These are phyloP conservation scores for Odontamblyopus lacepedii DNA, from an alignment of 2,797 vertebrate species.

Conservation along the genomic window DNA sequence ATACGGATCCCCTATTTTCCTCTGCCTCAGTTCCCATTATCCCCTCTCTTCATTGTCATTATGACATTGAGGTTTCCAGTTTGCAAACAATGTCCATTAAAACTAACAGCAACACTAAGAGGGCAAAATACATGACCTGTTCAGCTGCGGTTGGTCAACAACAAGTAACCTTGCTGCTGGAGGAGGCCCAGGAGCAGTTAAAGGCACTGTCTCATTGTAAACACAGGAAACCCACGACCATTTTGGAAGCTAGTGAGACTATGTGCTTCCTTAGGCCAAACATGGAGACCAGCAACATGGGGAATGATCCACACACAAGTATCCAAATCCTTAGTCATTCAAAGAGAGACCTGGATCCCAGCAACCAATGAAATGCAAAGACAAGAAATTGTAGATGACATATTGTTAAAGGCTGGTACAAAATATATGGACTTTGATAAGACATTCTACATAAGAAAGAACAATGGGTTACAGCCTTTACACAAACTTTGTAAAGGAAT, in stretches of 20 bases:
- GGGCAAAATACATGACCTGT: slow-evolving; percentile 23
- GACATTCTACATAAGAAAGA: slow-evolving; percentile 48
- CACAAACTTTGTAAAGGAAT: slow-evolving; percentile 35
- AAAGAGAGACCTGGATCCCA: slow-evolving; percentile 71
- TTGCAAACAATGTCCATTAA: slow-evolving; percentile 67
- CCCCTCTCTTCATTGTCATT: slow-evolving; percentile 74
- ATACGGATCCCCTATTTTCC: slow-evolving; percentile 55
- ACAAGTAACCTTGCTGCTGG: slow-evolving; percentile 64
- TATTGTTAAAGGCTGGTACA: slow-evolving; percentile 26
- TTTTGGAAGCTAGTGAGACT: slow-evolving; percentile 68
- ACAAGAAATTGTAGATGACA: slow-evolving; percentile 6
- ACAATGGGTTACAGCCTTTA: slow-evolving; percentile 43
- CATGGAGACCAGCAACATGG: slow-evolving; percentile 9
- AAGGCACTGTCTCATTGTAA: slow-evolving; percentile 67
- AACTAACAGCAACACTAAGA: slow-evolving; percentile 30
- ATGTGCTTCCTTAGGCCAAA: slow-evolving; percentile 75
- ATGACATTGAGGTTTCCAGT: slow-evolving; percentile 72
- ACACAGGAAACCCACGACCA: slow-evolving; percentile 54
- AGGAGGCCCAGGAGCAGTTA: slow-evolving; percentile 75
- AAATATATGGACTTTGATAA: slow-evolving; percentile 46
- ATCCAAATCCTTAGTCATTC: slow-evolving; percentile 73
- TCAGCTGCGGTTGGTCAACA: slow-evolving; percentile 41
- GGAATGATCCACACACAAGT: slow-evolving; percentile 70
- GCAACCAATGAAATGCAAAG: slow-evolving; percentile 67
- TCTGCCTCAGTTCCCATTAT: slow-evolving; percentile 79